These are phyloP conservation scores for Cyanoramphus novaezelandiae DNA, from an alignment of 2,113 vertebrate genomes.

Conservation along the genomic window DNA sequence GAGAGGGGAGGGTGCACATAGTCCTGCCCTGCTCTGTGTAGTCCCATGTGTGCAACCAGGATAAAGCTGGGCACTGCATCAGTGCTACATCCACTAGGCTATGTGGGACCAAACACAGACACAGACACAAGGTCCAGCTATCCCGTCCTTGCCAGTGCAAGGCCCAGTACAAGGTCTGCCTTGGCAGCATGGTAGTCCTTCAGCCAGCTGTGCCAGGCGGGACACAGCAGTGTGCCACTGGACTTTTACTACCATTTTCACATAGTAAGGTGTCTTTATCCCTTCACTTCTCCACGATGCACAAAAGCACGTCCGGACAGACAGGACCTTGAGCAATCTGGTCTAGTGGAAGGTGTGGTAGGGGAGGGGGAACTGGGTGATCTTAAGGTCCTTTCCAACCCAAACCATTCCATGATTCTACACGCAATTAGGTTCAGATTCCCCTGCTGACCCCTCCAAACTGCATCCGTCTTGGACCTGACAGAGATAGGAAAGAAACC, in stretches of 20 bases:
- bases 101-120: neutral
- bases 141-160: neutral
- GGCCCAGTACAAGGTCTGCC: neutral
- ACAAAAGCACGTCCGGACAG: neutral
- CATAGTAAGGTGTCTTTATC: no score
- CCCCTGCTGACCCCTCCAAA: neutral
- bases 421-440: neutral
- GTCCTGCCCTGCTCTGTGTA: neutral
- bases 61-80: neutral
- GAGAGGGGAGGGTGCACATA: neutral
- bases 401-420: neutral
- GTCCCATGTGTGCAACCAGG: neutral
- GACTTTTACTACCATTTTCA: neutral
- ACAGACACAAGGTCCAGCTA: neutral
- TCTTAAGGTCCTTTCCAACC: neutral
- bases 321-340: neutral
- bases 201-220: neutral
- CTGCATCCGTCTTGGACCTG: neutral
- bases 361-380: neutral
- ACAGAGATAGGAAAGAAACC: neutral
- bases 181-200: neutral
- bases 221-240: neutral
- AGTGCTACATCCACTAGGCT: neutral
- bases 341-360: neutral
- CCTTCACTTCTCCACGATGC: neutral